Base-by-base conservation (phyloP, 2,888 invertebrate genomes). In the Brachypalpus laphriformis region DNA sequence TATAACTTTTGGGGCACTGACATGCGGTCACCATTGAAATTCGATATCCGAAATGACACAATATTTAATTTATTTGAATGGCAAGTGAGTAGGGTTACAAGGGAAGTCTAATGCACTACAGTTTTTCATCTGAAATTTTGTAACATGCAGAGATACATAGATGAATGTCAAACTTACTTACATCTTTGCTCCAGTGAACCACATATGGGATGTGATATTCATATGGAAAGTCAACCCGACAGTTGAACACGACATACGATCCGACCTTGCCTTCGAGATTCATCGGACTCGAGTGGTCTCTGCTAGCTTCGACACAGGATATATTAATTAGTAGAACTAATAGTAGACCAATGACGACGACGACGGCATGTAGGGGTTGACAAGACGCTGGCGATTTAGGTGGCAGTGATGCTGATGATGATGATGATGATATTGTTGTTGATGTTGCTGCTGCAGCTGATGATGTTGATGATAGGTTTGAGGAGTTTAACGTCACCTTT, bases 161-260 rank as follows among this genome's bases (percentile, higher is more conserved):
- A 71, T 71, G 40, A 78, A 70, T 74, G 68, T 74, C 77, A 85
- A 78, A 82, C 70, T 77, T 87, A 93, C 96, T 95, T 93, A 97
- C 97, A 91, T 96, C 96, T 93, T 97, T 97, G 90, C 95, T 96
- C 98, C 98, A 98, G 90, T 96, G 95, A 75, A 98, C 93, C 89
- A 96, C 95, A 92, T 97, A 97, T 7, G 97, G 96, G 89, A 97
- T 96, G 89, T 95, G 95, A 90, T 95, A 95, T 89, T 96, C 96
- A 91, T 97, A 96, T 86, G 97, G 97, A 92, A 97, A 98, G 92
- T 97, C 96, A 88, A 98, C 94, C 77, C 90, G 91, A 87, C 92
- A 92, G 90, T 92, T 91, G 88, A 92, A 92, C 76, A 92, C 91
- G 71, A 91, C 92, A 89, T 92, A 90, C 80, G 91, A 91, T 86